phyloP scores from a whole-genome alignment of 2,113 vertebrate genomes.

The Notiomystis cincta region DNA sequence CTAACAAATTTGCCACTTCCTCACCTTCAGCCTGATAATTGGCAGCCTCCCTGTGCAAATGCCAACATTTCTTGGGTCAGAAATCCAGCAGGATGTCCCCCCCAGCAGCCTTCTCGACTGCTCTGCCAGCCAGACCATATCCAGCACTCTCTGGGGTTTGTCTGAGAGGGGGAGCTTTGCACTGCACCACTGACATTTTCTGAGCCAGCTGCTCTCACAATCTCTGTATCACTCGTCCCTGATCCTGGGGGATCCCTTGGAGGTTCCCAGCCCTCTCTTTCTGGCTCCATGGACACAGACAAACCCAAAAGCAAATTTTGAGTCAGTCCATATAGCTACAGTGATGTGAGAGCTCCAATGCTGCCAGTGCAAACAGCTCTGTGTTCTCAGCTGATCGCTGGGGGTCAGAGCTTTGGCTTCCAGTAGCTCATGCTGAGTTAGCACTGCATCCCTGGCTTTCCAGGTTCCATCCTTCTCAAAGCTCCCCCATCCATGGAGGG shows the following conservation, averaged over 20 bases:
- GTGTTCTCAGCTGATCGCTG: rapidly evolving
- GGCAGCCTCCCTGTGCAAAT: not conserved
- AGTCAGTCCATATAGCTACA: rapidly evolving
- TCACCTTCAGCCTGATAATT: no score
- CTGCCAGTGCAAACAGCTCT: not conserved
- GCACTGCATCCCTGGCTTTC: rapidly evolving
- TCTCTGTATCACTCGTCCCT: rapidly evolving
- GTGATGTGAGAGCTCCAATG: rapidly evolving
- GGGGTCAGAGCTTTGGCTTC: not conserved
- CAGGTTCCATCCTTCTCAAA: rapidly evolving
- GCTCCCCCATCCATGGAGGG: not conserved
- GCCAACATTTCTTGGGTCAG: not conserved
- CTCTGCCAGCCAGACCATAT: not conserved
- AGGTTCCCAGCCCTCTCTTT: not conserved
- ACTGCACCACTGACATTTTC: rapidly evolving
- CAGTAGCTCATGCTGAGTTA: rapidly evolving
- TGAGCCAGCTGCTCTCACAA: not conserved
- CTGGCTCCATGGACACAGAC: rapidly evolving
- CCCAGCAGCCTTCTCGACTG: not conserved
- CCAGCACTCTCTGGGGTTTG: rapidly evolving
- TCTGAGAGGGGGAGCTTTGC: not conserved
- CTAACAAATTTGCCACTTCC: no score
- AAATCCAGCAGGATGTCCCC: not conserved
- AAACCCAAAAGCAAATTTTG: not conserved
- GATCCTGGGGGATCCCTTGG: not conserved